A percentile compares a stretch with the other conserved stretches of the same genome.
These are phyloP conservation scores for Eidolon helvum DNA, from an alignment of 2,113 vertebrate genomes.

Conservation along the genomic window DNA sequence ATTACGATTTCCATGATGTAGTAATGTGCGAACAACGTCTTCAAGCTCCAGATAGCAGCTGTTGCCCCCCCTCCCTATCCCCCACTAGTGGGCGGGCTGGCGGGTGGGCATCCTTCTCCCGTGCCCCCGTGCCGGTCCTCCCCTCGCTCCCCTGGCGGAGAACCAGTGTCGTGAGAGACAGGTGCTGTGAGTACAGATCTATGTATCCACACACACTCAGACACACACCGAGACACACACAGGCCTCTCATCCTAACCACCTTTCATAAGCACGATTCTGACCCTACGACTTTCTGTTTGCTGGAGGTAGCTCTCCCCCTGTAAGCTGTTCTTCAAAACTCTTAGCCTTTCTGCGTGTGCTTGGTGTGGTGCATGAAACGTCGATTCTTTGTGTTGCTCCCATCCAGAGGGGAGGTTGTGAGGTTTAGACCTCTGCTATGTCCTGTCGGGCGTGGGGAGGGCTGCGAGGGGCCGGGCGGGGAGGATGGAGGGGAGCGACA, in stretches of 20 bases:
- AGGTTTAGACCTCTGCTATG: constrained; percentile 45
- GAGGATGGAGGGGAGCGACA: constrained; percentile 14
- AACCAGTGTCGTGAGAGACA: neutral
- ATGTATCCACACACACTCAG: neutral
- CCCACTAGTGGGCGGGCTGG: neutral
- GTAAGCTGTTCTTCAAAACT: constrained; percentile 78
- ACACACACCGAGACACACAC: neutral
- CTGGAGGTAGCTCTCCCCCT: constrained; percentile 72
- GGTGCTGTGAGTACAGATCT: neutral
- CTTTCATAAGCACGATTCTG: constrained; percentile 75
- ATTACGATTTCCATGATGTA: neutral
- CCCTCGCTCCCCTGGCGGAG: neutral
- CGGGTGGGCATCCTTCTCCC: constrained; percentile 8
- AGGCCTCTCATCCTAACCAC: constrained; percentile 68
- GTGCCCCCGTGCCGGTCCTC: neutral
- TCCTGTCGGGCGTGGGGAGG: constrained; percentile 34
- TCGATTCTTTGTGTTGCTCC: constrained; percentile 82
- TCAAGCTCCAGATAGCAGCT: neutral
- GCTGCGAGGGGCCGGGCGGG: neutral
- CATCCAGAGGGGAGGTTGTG: constrained; percentile 58
- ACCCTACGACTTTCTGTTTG: constrained; percentile 71
- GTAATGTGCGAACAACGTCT: neutral
- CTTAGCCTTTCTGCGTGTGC: constrained; percentile 79
- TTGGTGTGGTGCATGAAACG: constrained; percentile 82
- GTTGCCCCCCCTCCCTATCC: neutral